Evolutionary conservation across 2,888 invertebrate genomes (phyloP), one percentile per base, ranked within the genome.

Genomic region (Drosophila aldrichi): DNA sequence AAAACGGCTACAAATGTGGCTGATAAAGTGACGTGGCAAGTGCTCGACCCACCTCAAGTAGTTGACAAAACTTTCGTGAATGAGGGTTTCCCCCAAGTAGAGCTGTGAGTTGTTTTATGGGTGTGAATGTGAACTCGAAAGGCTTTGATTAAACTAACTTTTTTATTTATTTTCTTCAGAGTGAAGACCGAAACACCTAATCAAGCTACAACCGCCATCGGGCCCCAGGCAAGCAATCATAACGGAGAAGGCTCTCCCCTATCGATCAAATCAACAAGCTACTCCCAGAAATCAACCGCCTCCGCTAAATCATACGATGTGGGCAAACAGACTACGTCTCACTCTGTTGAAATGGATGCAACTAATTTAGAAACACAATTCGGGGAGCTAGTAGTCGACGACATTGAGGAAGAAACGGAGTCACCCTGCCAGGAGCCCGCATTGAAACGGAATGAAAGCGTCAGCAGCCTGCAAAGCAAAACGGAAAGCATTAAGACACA

Each of bases 251-350:
- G 86, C 12, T 86, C 91, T 18, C 91, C 90, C 0, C 46, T 86
- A 0, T 91, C 91, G 6, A 51, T 77, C 1, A 92, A 89, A 62
- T 91, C 91, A 14, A 74, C 75, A 7, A 79, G 81, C 40, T 91
- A 91, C 73, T 91, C 91, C 0, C 90, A 89, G 38, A 92, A 91
- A 62, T 91, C 91, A 18, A 91, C 91, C 8, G 92, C 85, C 18
- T 91, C 91, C 14, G 91, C 86, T 3, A 89, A 91, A 51, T 87
- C 91, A 1, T 71, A 59, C 20, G 75, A 67, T 48, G 44, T 38
- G 29, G 58, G 29, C 7, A 72, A 58, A 51, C 36, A 16, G 40
- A 8, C 25, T 16, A 25, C 22, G 9, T 29, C 46, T 10, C 22
- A n/a, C 6, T 38, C 38, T 38, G 20, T 9, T 16, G 52, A 38